phyloP scores from a whole-genome alignment of 2,888 invertebrate genomes.

The Axea sp. region DNA sequence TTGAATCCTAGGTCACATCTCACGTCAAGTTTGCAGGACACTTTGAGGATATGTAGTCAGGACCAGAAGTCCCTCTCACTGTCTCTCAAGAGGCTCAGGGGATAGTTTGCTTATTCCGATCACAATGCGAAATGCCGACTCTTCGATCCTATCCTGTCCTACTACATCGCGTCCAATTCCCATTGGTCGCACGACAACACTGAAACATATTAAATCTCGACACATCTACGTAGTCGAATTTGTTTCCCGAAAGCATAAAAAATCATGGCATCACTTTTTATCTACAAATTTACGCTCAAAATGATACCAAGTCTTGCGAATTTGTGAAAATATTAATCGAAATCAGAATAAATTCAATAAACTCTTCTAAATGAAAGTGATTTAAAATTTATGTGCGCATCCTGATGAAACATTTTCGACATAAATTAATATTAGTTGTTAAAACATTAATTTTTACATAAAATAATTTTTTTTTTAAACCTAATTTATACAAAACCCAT shows the following conservation, averaged over 20 bases:
- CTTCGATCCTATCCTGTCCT: slow-evolving; percentile 64
- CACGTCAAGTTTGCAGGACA: slow-evolving; percentile 37
- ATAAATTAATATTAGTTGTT: too few relatives aligned
- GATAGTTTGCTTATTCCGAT: slow-evolving; percentile 62
- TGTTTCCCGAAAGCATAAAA: slow-evolving; percentile 30
- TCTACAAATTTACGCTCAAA: slow-evolving; percentile 1
- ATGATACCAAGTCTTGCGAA: too few relatives aligned
- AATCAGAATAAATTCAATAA: too few relatives aligned
- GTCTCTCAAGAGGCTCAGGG: slow-evolving; percentile 63
- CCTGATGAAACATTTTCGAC: too few relatives aligned
- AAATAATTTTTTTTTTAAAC: too few relatives aligned
- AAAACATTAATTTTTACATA: too few relatives aligned
- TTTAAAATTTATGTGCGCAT: too few relatives aligned
- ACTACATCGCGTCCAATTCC: slow-evolving; percentile 66
- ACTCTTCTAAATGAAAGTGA: too few relatives aligned
- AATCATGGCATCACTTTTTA: slow-evolving; percentile 20
- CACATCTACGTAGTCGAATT: slow-evolving; percentile 49
- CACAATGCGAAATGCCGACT: slow-evolving; percentile 60
- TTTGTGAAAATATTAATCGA: too few relatives aligned
- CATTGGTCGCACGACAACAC: slow-evolving; percentile 68
- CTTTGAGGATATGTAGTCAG: slow-evolving; percentile 30
- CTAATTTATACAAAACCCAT: too few relatives aligned
- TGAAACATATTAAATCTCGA: slow-evolving; percentile 76
- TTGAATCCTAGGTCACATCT: slow-evolving; percentile 30
- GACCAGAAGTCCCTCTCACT: slow-evolving; percentile 39